A percentile compares a stretch with the other conserved stretches of the same genome.
phyloP scores from a whole-genome alignment of 2,888 invertebrate species.

The Macrophya annulata region DNA sequence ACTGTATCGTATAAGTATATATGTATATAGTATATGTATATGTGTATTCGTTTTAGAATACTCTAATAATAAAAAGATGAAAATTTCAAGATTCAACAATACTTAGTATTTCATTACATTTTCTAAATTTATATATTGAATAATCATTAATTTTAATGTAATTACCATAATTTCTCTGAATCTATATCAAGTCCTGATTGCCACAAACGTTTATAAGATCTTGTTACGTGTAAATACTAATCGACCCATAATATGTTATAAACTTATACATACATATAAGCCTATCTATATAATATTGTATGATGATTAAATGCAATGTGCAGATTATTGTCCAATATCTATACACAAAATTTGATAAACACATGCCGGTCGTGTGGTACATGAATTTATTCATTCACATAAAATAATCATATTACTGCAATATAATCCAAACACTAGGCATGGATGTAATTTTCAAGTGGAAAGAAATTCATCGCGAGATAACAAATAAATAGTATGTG shows the following conservation, averaged over 20 bases:
- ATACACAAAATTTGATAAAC: background rate
- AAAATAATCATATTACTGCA: background rate
- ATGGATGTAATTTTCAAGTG: background rate
- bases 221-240: constrained; percentile 45
- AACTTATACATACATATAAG: constrained; percentile 26
- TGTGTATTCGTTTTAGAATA: constrained; percentile 23
- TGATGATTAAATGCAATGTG: constrained; percentile 30
- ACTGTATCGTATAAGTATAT: constrained; percentile 9
- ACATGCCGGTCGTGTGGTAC: background rate
- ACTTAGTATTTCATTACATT: constrained; percentile 38
- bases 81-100: constrained; percentile 43
- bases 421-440: constrained; percentile 12
- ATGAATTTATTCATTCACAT: background rate
- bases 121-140: constrained; percentile 37
- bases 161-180: constrained; percentile 31
- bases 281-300: background rate
- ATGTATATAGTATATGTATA: constrained; percentile 2
- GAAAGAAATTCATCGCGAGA: background rate
- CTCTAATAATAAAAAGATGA: constrained; percentile 51
- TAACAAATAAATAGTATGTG: constrained; percentile 2
- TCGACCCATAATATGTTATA: constrained; percentile 10
- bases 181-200: constrained; percentile 52
- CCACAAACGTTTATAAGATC: constrained; percentile 38
- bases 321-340: constrained; percentile 14
- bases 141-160: constrained; percentile 22